These are phyloP conservation scores for Desoria tigrina DNA, from an alignment of 2,888 invertebrate genomes.

Conservation along the genomic window DNA sequence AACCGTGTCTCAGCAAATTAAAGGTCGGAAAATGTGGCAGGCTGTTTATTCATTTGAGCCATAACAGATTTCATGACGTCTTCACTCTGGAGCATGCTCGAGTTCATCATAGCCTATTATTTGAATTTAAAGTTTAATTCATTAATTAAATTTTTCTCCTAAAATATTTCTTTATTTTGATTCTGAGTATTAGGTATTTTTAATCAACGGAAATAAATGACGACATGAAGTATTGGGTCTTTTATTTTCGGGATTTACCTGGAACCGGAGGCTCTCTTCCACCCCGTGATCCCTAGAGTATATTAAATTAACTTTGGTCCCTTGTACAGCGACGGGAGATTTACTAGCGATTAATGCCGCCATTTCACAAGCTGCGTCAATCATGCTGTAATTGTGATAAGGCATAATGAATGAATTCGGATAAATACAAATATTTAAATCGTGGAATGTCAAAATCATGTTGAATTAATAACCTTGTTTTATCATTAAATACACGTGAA, in stretches of 20 bases:
- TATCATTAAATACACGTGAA: constrained; percentile 71
- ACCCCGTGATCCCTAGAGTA: constrained; percentile 86
- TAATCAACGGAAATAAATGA: too few relatives aligned
- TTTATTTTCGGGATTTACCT: too few relatives aligned
- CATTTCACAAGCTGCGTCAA: constrained; percentile 71
- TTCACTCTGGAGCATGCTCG: constrained; percentile 85
- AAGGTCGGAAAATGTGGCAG: constrained; percentile 14
- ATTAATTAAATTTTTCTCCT: constrained; percentile 14
- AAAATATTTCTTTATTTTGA: constrained; percentile 21
- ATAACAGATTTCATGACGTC: constrained; percentile 79
- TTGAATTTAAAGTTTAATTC: constrained; percentile 18
- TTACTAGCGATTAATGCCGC: constrained; percentile 80
- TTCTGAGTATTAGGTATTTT: too few relatives aligned
- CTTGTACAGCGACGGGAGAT: constrained; percentile 93
- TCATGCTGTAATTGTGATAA: constrained; percentile 63
- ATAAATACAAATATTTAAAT: too few relatives aligned
- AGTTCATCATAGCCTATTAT: constrained; percentile 75
- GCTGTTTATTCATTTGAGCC: constrained; percentile 69
- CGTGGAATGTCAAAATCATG: too few relatives aligned
- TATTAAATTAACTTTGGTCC: constrained; percentile 78
- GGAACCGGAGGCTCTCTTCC: constrained; percentile 83
- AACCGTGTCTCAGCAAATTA: too few relatives aligned
- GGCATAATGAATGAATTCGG: too few relatives aligned
- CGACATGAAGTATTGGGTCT: too few relatives aligned
- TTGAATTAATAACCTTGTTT: constrained; percentile 67